Conservation (phyloP, 2,888 invertebrate genomes). For the Nephrotoma flavescens region DNA sequence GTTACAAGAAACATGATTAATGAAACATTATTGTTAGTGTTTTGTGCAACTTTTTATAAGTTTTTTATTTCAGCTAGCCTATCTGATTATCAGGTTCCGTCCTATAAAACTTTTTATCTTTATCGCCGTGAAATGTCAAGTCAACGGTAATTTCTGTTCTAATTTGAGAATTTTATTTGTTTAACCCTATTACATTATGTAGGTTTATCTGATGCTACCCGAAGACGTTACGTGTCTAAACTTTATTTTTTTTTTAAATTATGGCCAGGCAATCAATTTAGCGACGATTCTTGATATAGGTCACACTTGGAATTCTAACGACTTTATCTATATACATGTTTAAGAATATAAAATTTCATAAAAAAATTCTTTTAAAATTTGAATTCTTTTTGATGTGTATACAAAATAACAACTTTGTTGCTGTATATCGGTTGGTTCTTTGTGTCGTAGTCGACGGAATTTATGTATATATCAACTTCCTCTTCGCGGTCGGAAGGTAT, state of each 20-base stretch:
- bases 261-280: too few relatives aligned
- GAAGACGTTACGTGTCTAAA: not conserved
- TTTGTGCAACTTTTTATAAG: not conserved
- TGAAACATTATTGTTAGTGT: not conserved
- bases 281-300: not conserved
- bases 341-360: not conserved
- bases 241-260: not conserved
- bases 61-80: not conserved
- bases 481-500: not conserved
- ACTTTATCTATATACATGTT: not conserved
- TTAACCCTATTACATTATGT: not conserved
- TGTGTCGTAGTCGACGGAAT: not conserved
- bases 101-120: not conserved
- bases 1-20: not conserved
- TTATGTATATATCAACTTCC: not conserved
- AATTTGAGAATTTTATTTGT: not conserved
- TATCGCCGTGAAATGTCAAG: not conserved
- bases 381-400: not conserved
- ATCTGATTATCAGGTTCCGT: not conserved
- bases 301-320: not conserved
- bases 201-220: not conserved
- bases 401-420: too few relatives aligned
- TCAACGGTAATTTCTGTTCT: not conserved
- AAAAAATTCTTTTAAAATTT: not conserved
- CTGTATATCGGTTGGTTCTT: not conserved